Evolutionary conservation across 2,888 invertebrate species (phyloP), one percentile per base, ranked within the genome.

Genomic region (Cephus runcator): DNA sequence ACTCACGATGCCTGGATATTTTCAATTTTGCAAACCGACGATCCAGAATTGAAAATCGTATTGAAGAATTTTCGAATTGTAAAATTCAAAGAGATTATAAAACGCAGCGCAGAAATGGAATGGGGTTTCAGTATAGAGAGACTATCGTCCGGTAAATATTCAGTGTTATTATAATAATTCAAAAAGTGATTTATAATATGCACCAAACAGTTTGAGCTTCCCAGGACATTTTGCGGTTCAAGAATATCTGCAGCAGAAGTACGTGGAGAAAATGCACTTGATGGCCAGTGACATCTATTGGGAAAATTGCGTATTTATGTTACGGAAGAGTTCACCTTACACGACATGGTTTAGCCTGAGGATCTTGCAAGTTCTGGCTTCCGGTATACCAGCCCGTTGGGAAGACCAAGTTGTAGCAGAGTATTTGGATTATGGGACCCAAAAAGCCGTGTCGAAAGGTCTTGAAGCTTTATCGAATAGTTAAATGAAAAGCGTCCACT

Each of bases 231-330:
- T 82, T 77, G 79, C 81, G 12, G 81, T 85, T 34, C 82, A 80
- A 69, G 81, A 83, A 31, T 81, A 85, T 71, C 77, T 85, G 23
- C 82, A 81, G 1, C 78, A 81, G 69, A 79, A 82, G 33, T 77
- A 83, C 12, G 77, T 85, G 56, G 75, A 80, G 31, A 73, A 82
- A 40, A 80, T 83, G 71, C 81, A 83, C 31, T 75, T 84, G 33
- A 86, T 86, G 86, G 82, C 80, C 73, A 81, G 81, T 36, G 83
- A 86, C 75, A 79, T 85, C n/a, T 84, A 83, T 75, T 84, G 81
- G 68, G 83, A 83, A 34, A 80, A 83, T 34, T 81, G 84, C 31
- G 83, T 82, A 35, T 31, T 69, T 3, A 77, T 77, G 73, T 30
- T 77, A 31, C 73, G 68, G 69, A 73, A 77, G 23, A 77, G 73